Evolutionary conservation across 2,797 vertebrate genomes (phyloP).

Genomic region (Tiaroga cobitis): DNA sequence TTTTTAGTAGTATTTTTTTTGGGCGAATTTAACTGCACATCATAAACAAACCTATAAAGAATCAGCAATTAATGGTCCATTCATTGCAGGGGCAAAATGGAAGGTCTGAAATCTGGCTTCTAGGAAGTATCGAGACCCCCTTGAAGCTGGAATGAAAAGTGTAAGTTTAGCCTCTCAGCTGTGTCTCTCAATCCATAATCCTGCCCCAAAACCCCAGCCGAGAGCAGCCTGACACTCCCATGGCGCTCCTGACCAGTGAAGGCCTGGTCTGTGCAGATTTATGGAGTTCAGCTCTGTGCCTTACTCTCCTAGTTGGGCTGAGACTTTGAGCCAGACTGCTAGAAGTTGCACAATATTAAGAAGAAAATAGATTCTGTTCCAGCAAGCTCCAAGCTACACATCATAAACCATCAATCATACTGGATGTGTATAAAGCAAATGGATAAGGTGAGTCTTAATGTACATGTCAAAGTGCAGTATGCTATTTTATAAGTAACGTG

Average conservation of each 20-base stretch:
- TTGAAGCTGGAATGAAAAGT: slow-evolving; percentile 84
- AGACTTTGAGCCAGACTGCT: slow-evolving; percentile 69
- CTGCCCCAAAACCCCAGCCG: slow-evolving; percentile 79
- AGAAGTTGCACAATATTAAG: slow-evolving; percentile 21
- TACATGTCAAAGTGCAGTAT: slow-evolving; percentile 30
- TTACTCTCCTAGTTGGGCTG: slow-evolving; percentile 73
- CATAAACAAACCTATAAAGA: not conserved
- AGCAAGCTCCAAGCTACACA: slow-evolving; percentile 61
- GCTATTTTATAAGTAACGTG: not conserved
- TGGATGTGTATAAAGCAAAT: slow-evolving; percentile 64
- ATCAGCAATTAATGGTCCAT: slow-evolving; percentile 12
- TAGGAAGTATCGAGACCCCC: slow-evolving; percentile 79
- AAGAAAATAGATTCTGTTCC: slow-evolving; percentile 7
- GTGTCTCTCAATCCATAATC: slow-evolving; percentile 86
- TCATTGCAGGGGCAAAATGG: slow-evolving; percentile 53
- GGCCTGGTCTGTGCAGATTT: slow-evolving; percentile 77
- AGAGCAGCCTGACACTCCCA: slow-evolving; percentile 82
- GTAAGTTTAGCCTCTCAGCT: slow-evolving; percentile 85
- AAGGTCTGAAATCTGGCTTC: slow-evolving; percentile 76
- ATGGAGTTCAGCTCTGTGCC: slow-evolving; percentile 75
- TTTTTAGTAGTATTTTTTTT: not conserved
- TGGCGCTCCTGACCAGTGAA: slow-evolving; percentile 76
- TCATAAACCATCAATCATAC: slow-evolving; percentile 57
- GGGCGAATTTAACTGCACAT: not conserved
- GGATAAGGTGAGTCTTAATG: slow-evolving; percentile 75